A percentile compares a stretch with the other conserved stretches of the same genome.
These are phyloP conservation scores for Meda fulgida DNA, from an alignment of 2,797 vertebrate species.

Conservation along the genomic window DNA sequence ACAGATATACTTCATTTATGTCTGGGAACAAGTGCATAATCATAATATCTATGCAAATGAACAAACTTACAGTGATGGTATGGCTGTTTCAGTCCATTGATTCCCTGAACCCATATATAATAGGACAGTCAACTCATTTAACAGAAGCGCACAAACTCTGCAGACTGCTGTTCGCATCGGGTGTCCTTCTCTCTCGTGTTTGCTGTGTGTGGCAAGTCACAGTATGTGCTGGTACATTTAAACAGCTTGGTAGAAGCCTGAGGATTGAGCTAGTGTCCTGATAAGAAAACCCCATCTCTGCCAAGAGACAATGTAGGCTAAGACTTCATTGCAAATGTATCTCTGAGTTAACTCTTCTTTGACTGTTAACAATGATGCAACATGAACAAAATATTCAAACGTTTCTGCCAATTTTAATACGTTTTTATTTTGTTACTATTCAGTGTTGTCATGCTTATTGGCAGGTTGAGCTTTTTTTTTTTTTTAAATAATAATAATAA, in stretches of 20 bases:
- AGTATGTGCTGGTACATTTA: conserved; percentile 35
- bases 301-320: conserved; percentile 25
- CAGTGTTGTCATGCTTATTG: not conserved
- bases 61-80: not conserved
- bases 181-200: not conserved
- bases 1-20: not conserved
- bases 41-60: not conserved
- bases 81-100: not conserved
- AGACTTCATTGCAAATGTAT: not conserved
- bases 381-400: not conserved
- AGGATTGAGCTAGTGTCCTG: conserved; percentile 22
- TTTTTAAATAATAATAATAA: no score
- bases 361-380: not conserved
- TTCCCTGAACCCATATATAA: not conserved
- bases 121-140: not conserved
- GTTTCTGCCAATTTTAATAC: not conserved
- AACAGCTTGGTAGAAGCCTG: conserved; percentile 4
- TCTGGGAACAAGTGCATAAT: not conserved
- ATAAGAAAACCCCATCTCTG: conserved; percentile 13
- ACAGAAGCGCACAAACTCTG: not conserved
- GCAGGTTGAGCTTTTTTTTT: not conserved
- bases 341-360: not conserved
- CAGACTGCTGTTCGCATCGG: not conserved
- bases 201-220: conserved; percentile 22
- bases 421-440: not conserved